Base-by-base conservation (phyloP, 2,888 invertebrate species). In the Pegoplata infirma region DNA sequence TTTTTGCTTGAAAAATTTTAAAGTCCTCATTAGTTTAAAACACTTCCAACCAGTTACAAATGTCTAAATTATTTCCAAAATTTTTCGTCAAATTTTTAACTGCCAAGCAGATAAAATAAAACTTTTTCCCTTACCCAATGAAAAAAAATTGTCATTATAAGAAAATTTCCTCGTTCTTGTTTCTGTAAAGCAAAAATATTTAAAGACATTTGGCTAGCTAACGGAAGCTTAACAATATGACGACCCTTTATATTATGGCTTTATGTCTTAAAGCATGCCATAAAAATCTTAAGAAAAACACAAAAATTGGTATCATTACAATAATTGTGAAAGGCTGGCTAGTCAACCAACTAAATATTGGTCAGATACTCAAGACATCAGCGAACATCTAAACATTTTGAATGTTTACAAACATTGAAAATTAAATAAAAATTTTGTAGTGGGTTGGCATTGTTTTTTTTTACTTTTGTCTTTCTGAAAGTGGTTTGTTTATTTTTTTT, bases 201-300 rank as follows among this genome's bases (percentile, higher is more conserved):
- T 23, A 17, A n/a, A 19, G 14, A 19, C 47, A 10, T 25, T 46
- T 47, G 46, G 17, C 46, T 44, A 10, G 47, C 46, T 44, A 10
- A 28, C 25, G 46, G 47, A 46, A 61, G 46, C 59, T 61, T 46
- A 59, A 59, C 59, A 44, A 59, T 14, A 59, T 59, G 59, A 59
- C 46, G 59, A 25, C 47, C 47, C 46, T 61, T 46, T 28, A 25
- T 12, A 17, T 25, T 8, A 61, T 61, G 23, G 46, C 17, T 58
- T 23, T 44, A 23, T 25, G 59, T 16, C 59, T 46, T 46, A 16
- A 47, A 46, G 25, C 47, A 25, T 47, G 46, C 59, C n/a, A n/a
- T n/a, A 40, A 36, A 40, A 40, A 40, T n/a, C 36, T n/a, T 16
- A 16, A 23, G 28, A 61, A 46, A 61, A 46, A 17, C 46, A 16